Evolutionary conservation across 2,888 invertebrate genomes (phyloP), one percentile per base, ranked within the genome.

Genomic region (Allacma fusca): DNA sequence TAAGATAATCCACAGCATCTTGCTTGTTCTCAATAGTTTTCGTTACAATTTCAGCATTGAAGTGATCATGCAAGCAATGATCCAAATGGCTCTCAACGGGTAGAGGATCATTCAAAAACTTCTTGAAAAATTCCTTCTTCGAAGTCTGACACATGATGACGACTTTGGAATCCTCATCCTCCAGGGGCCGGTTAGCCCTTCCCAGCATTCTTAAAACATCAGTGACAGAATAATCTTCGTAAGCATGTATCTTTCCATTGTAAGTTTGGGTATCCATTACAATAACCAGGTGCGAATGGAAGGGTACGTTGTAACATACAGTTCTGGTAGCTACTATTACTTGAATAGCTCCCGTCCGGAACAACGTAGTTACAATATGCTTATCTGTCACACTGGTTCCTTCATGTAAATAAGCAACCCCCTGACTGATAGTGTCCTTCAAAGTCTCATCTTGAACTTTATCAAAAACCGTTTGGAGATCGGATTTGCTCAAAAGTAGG

Each of bases 1-100:
- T 99, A 24, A 99, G 89, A 86, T 99, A 99, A 89, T 99, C 99
- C 0, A 99, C 98, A 0, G 98, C 98, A 86, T 99, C 99, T 87
- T 99, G 99, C 86, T 99, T 99, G 89, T 99, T 99, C 88, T 99
- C 99, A 84, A 99, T 97, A 0, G 98, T 99, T 88, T 98, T 98
- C 0, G 99, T 99, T 0, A 99, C 98, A 76, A 99, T 97, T 88
- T 99, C 99, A 0, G 99, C 99, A 88, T 99, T 99, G 87, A 99
- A 97, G 88, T 99, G 99, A 88, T 99, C 99, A 87, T 99, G 98
- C 1, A 99, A 90, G 80, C 96, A 91, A 86, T 98, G 98, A 89
- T 99, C 98, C 84, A 99, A 88, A 87, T 99, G 98, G 82, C 97
- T 98, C 91, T 98, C 98, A 0, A 98, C 93, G 0, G 98, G 98